Evolutionary conservation across 2,888 invertebrate species (phyloP), one percentile per base, ranked within the genome.

Genomic region (Phania funesta): DNA sequence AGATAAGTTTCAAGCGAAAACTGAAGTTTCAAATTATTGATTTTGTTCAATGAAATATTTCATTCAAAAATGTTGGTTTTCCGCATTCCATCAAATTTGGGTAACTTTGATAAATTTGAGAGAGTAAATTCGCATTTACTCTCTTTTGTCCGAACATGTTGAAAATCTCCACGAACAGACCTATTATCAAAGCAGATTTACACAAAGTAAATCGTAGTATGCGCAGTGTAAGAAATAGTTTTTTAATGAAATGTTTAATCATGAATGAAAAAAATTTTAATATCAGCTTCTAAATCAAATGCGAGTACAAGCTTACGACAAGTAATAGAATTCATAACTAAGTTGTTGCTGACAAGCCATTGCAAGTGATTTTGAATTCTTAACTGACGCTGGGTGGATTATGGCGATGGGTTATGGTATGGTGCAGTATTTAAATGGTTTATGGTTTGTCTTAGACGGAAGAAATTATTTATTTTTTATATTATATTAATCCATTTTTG

Each of bases 351-450:
- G 24, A 35, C 20, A 78, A 78, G 60, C 58, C 32, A 50, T 41
- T 48, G 62, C 46, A 44, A 13, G 13, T 52, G 56, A 29, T 64
- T 48, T 70, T 32, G 16, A 71, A 65, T 58, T 22, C 5, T 71
- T n/a, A 73, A 81, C 68, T 70, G 20, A 77, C 68, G 35, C 74
- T 74, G n/a, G n/a, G n/a, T n/a, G n/a, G 29, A 29, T 29, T 29
- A 29, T 29, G 29, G 29, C n/a, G n/a, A n/a, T n/a, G n/a, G n/a
- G n/a, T n/a, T n/a, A n/a, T n/a, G n/a, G n/a, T n/a, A n/a, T n/a
- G n/a, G n/a, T n/a, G n/a, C n/a, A n/a, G n/a, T n/a, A n/a, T n/a
- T n/a, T n/a, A n/a, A n/a, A n/a, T n/a, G n/a, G n/a, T n/a, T n/a
- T n/a, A n/a, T n/a, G n/a, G n/a, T n/a, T n/a, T n/a, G n/a, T n/a